Percentiles rank a stretch among this genome's conserved stretches.
phyloP scores from a whole-genome alignment of 2,113 vertebrate species.

The Lasiurus borealis region DNA sequence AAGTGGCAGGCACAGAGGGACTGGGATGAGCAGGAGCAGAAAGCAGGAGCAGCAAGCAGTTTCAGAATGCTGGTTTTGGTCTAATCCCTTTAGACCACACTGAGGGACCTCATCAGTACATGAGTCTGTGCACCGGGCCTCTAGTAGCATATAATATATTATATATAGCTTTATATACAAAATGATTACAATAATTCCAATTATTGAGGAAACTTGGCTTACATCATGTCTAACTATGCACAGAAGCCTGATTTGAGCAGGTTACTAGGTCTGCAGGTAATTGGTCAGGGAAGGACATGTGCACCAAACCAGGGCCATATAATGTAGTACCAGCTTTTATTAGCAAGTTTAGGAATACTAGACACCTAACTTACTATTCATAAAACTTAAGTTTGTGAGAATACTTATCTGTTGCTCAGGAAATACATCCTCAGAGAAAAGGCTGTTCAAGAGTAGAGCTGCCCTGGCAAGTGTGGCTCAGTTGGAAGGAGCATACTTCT shows the following conservation, averaged over 20 bases:
- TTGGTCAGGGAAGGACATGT: neutral
- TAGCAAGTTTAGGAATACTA: neutral
- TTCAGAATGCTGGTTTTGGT: too few relatives aligned
- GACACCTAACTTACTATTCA: neutral
- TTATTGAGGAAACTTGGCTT: neutral
- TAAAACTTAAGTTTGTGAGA: neutral
- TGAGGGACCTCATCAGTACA: too few relatives aligned
- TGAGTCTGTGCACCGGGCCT: too few relatives aligned
- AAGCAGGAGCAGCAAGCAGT: too few relatives aligned
- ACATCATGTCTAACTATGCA: neutral
- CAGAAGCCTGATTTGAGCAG: neutral
- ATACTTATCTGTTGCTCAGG: neutral
- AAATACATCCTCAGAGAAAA: neutral
- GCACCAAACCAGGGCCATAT: neutral
- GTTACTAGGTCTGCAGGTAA: neutral
- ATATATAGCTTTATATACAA: neutral
- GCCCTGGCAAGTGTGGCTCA: too few relatives aligned
- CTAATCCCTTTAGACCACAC: too few relatives aligned
- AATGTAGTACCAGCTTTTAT: neutral
- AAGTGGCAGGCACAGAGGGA: too few relatives aligned
- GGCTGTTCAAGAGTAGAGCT: neutral
- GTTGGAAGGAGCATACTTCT: too few relatives aligned
- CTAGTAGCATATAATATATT: neutral
- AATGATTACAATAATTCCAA: neutral
- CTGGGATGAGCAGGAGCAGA: too few relatives aligned